Conservation (phyloP, 2,113 vertebrate species). For the Bothrops jararaca region DNA sequence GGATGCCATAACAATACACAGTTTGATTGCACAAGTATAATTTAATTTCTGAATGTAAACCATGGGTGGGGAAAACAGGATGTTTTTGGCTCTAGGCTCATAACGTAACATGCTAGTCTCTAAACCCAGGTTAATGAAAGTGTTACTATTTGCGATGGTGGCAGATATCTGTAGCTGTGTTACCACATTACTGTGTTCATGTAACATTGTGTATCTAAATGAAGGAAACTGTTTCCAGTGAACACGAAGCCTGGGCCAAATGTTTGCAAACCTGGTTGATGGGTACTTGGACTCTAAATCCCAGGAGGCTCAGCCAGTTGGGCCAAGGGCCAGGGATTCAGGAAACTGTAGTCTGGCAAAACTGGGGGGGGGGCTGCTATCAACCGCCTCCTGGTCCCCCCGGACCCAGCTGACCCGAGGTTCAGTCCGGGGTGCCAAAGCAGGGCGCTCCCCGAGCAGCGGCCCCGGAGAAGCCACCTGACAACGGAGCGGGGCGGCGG, state of each 20-base stretch:
- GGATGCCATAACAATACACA: not conserved
- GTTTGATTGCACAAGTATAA: not conserved
- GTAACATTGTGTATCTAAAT: not conserved
- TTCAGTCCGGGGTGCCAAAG: not conserved
- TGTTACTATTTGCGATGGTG: not conserved
- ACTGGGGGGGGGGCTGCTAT: not conserved
- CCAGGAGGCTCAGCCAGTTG: not conserved
- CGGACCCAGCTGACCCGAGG: not conserved
- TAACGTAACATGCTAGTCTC: not conserved
- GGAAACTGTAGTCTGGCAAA: not conserved
- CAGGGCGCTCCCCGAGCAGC: not conserved
- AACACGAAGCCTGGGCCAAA: not conserved
- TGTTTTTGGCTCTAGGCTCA: not conserved
- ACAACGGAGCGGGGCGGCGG: not conserved
- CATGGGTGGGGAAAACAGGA: not conserved
- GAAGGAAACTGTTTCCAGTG: not conserved
- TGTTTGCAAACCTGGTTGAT: not conserved
- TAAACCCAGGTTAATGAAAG: not conserved
- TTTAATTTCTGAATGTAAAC: not conserved
- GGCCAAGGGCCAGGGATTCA: not conserved
- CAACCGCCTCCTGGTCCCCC: not conserved
- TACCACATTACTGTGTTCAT: not conserved
- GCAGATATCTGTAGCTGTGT: not conserved
- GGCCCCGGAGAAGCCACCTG: not conserved
- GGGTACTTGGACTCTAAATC: not conserved